These are phyloP conservation scores for Aplodontia rufa DNA, from an alignment of 2,113 vertebrate genomes.

Conservation along the genomic window DNA sequence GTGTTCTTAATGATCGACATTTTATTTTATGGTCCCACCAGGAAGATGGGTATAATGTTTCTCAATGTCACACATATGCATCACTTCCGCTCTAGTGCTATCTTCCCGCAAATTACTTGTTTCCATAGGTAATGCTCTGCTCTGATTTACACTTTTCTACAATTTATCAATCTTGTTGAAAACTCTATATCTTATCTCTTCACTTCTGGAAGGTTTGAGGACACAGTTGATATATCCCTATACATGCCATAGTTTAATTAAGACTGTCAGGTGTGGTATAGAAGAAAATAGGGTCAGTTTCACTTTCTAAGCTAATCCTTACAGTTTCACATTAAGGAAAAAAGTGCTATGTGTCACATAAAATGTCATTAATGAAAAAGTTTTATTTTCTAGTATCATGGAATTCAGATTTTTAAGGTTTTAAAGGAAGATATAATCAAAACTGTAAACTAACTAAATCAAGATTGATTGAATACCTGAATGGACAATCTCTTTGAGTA, in stretches of 20 bases:
- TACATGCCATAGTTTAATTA: neutral
- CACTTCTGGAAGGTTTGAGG: neutral
- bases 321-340: neutral
- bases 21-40: neutral
- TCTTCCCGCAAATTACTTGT: neutral
- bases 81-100: neutral
- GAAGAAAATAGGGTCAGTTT: neutral
- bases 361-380: neutral
- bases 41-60: neutral
- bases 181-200: neutral
- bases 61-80: neutral
- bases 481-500: neutral
- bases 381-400: neutral
- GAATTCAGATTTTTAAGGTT: neutral
- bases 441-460: neutral
- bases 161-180: neutral
- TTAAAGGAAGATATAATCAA: constrained; percentile 15
- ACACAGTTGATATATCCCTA: neutral
- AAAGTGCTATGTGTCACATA: neutral
- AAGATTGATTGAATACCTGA: neutral
- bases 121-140: neutral
- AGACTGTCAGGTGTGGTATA: neutral
- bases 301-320: neutral
- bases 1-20: neutral
- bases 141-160: neutral